phyloP scores from a whole-genome alignment of 1,140 invertebrate species.

The Bombus pascuorum region DNA sequence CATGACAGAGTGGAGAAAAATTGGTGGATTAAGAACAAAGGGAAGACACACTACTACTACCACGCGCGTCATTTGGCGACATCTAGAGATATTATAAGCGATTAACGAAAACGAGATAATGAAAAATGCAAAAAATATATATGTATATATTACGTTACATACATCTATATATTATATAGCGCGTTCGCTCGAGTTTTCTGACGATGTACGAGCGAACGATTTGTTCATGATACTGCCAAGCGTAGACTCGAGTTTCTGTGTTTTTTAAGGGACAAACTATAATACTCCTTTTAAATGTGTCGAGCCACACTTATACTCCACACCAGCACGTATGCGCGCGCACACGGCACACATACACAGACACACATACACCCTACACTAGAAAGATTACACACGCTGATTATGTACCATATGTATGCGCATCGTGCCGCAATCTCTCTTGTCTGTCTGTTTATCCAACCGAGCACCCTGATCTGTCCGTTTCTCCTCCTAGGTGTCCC shows the following conservation, averaged over 20 bases:
- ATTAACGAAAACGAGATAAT: conserved; percentile 39
- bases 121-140: conserved; percentile 18
- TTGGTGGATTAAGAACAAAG: not conserved
- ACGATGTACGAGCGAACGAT: conserved; percentile 64
- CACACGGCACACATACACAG: not conserved
- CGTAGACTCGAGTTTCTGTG: conserved; percentile 73
- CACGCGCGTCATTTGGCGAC: conserved; percentile 38
- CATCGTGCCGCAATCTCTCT: conserved; percentile 58
- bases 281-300: conserved; percentile 68
- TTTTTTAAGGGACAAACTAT: conserved; percentile 68
- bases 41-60: not conserved
- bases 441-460: conserved; percentile 52
- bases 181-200: conserved; percentile 50
- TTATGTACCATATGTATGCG: conserved; percentile 42
- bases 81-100: conserved; percentile 32
- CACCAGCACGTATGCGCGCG: conserved; percentile 1
- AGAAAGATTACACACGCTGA: not conserved
- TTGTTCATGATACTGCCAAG: conserved; percentile 81
- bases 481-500: conserved; percentile 40
- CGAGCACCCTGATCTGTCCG: conserved; percentile 37
- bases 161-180: conserved; percentile 13
- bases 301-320: conserved; percentile 19
- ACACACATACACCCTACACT: not conserved
- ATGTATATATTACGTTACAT: conserved; percentile 4
- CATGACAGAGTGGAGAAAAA: not conserved